Conservation (phyloP, 2,113 vertebrate species). For the Microtus richardsoni region DNA sequence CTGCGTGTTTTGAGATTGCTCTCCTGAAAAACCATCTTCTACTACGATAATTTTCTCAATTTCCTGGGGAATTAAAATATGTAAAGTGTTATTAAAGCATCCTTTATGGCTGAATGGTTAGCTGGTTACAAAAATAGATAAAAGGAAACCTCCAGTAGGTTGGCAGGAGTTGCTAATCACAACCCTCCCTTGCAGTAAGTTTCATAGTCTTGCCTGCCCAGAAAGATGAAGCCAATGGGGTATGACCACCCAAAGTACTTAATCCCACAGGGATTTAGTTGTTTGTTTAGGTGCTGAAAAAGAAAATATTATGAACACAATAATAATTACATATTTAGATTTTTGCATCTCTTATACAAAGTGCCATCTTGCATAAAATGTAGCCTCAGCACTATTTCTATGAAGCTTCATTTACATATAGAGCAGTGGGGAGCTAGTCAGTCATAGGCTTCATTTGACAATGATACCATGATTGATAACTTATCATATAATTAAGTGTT, state of each 20-base stretch:
- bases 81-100: constrained; percentile 83
- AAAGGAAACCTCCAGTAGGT: constrained; percentile 51
- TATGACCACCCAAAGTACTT: not conserved
- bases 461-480: constrained; percentile 54
- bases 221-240: constrained; percentile 59
- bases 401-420: constrained; percentile 75
- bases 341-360: constrained; percentile 62
- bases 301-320: constrained; percentile 59
- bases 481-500: constrained; percentile 33
- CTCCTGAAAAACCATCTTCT: constrained; percentile 57
- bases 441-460: constrained; percentile 14
- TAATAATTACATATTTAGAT: constrained; percentile 72
- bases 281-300: constrained; percentile 79
- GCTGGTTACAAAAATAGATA: constrained; percentile 74
- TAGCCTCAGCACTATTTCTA: constrained; percentile 66
- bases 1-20: not conserved
- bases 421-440: not conserved
- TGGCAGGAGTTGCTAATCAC: constrained; percentile 68
- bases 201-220: not conserved
- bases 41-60: constrained; percentile 65
- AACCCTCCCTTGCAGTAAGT: constrained; percentile 36
- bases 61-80: constrained; percentile 83
- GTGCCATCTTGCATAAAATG: constrained; percentile 63
- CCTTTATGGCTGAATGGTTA: constrained; percentile 80
- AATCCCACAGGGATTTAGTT: constrained; percentile 32